Conservation (phyloP, 1,140 invertebrate species). For the Campoletis sonorensis region DNA sequence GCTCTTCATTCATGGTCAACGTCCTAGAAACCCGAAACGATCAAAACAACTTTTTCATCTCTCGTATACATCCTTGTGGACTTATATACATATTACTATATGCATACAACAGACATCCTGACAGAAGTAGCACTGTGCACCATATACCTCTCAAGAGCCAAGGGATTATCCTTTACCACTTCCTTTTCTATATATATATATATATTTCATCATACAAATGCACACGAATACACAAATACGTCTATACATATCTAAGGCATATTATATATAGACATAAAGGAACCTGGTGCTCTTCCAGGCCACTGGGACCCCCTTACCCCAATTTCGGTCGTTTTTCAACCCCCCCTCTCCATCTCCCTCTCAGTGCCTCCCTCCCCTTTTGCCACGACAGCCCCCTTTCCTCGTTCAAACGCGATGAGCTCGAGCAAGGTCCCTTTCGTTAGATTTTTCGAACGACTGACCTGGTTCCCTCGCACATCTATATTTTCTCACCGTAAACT, state of each 20-base stretch:
- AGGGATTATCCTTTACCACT: conserved; percentile 66
- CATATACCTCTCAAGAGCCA: conserved; percentile 63
- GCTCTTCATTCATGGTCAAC: conserved; percentile 67
- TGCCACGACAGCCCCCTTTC: conserved; percentile 45
- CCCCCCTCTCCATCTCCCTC: background rate
- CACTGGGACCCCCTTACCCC: conserved; percentile 47
- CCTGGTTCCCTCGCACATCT: conserved; percentile 61
- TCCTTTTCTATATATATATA: background rate
- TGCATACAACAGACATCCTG: background rate
- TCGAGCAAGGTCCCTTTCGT: conserved; percentile 50
- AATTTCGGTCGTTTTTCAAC: conserved; percentile 47
- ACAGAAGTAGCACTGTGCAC: background rate
- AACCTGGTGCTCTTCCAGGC: background rate
- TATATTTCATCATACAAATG: conserved; percentile 29
- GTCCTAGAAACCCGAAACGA: conserved; percentile 74
- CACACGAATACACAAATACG: conserved; percentile 30
- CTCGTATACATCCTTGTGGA: conserved; percentile 9
- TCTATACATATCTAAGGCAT: conserved; percentile 17
- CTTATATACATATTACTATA: background rate
- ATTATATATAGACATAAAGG: conserved; percentile 21
- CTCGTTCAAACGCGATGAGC: conserved; percentile 46
- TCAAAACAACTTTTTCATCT: conserved; percentile 74
- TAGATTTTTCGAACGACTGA: conserved; percentile 64
- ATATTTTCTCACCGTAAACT: conserved; percentile 39
- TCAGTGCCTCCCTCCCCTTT: background rate